Evolutionary conservation across 2,797 vertebrate genomes (phyloP).

Genomic region (Echiichthys vipera): DNA sequence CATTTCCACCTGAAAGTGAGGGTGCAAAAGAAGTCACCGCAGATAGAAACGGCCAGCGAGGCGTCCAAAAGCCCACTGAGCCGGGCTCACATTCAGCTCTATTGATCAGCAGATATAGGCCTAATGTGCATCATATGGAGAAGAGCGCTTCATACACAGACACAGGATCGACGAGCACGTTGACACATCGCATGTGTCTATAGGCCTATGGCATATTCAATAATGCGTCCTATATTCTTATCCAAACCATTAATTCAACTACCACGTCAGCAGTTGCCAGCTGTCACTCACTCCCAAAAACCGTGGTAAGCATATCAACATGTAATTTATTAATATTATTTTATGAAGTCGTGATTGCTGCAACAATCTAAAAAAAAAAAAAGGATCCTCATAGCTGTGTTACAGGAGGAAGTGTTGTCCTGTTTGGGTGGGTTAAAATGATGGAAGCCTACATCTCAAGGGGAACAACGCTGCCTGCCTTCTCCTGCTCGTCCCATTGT

Average conservation of each 20-base stretch:
- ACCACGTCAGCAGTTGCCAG: conserved; percentile 39
- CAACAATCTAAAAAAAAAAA: conserved; percentile 9
- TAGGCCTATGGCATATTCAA: conserved; percentile 7
- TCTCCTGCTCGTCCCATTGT: conserved; percentile 72
- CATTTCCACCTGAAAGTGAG: conserved; percentile 22
- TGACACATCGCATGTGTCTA: conserved; percentile 4
- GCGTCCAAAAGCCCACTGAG: conserved; percentile 51
- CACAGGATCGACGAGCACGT: conserved; percentile 17
- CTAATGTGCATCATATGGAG: conserved; percentile 61
- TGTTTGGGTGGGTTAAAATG: conserved; percentile 43
- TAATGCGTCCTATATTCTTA: conserved; percentile 11
- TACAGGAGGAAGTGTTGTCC: conserved; percentile 26
- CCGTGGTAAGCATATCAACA: conserved; percentile 7
- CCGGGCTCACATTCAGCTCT: conserved; percentile 56
- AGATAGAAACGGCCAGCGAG: conserved; percentile 48
- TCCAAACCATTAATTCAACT: conserved; percentile 12
- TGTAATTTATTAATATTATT: neutral
- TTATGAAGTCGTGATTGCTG: conserved; percentile 25
- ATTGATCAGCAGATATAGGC: conserved; percentile 70
- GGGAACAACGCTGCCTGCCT: conserved; percentile 69
- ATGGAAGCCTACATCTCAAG: conserved; percentile 68
- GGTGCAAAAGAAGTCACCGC: conserved; percentile 41
- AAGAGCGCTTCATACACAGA: conserved; percentile 35
- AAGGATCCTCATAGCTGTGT: neutral
- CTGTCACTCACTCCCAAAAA: conserved; percentile 37